Conservation (phyloP, 2,797 vertebrate species). For the Bradypus variegatus region DNA sequence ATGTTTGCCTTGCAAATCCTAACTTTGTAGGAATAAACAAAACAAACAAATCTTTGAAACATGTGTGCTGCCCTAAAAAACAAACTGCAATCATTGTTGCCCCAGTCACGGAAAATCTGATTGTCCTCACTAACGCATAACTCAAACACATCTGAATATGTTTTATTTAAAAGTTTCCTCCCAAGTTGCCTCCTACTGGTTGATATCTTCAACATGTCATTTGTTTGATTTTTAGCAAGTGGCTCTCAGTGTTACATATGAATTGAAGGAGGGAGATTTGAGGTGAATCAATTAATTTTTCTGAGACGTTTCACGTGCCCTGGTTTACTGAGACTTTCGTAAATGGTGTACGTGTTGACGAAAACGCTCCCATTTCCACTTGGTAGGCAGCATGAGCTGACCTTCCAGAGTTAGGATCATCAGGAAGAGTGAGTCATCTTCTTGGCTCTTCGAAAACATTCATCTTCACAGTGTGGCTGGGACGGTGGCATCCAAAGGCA, state of each 20-base stretch:
- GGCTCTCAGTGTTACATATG: not conserved
- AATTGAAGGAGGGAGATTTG: not conserved
- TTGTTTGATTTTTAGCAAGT: not conserved
- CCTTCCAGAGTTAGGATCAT: rapidly evolving
- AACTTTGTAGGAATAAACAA: not conserved
- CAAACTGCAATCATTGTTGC: not conserved
- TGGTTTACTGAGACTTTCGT: not conserved
- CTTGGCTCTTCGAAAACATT: not conserved
- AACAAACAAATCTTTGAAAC: constrained; percentile 28
- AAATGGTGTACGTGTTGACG: too few relatives aligned
- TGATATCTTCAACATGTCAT: constrained; percentile 28
- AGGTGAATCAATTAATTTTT: not conserved
- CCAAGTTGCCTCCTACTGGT: not conserved
- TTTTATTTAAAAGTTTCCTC: constrained; percentile 12
- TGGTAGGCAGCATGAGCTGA: rapidly evolving
- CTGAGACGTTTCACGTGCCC: not conserved
- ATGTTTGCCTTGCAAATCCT: constrained; percentile 28
- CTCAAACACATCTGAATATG: constrained; percentile 36
- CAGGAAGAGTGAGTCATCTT: not conserved
- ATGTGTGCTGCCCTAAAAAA: constrained; percentile 16
- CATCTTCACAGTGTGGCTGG: rapidly evolving
- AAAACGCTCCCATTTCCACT: not conserved
- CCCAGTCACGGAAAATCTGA: constrained; percentile 24
- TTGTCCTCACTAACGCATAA: not conserved
- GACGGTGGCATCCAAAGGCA: not conserved